Conservation (phyloP, 2,797 vertebrate genomes). For the Sphenodon punctatus region DNA sequence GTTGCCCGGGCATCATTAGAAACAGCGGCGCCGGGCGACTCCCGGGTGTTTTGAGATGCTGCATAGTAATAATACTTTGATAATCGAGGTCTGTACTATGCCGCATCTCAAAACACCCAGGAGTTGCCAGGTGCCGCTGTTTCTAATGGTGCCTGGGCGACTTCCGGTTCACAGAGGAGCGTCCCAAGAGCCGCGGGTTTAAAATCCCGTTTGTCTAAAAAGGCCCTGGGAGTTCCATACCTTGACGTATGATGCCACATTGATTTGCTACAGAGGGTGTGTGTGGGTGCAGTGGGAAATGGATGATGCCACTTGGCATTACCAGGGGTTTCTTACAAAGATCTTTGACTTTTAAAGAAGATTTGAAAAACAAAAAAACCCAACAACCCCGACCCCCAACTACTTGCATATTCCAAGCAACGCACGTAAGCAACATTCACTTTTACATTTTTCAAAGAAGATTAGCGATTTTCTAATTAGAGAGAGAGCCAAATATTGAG, state of each 20-base stretch:
- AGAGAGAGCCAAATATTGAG: slow-evolving; percentile 67
- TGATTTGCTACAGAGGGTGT: neutral
- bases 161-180: too few relatives aligned
- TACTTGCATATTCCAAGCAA: slow-evolving; percentile 54
- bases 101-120: too few relatives aligned
- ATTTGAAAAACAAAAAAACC: slow-evolving; percentile 31
- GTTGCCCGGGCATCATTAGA: too few relatives aligned
- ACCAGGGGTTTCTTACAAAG: slow-evolving; percentile 26
- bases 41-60: neutral
- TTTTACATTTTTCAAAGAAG: slow-evolving; percentile 70
- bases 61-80: neutral
- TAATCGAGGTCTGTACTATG: too few relatives aligned
- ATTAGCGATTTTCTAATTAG: slow-evolving; percentile 74
- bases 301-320: slow-evolving; percentile 42
- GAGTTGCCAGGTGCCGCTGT: too few relatives aligned
- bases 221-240: too few relatives aligned
- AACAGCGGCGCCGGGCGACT: too few relatives aligned
- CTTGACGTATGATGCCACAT: too few relatives aligned
- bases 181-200: too few relatives aligned
- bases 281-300: neutral
- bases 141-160: too few relatives aligned
- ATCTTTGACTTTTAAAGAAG: slow-evolving; percentile 13
- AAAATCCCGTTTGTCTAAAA: too few relatives aligned
- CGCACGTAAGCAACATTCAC: slow-evolving; percentile 59
- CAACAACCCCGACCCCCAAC: too few relatives aligned